phyloP scores from a whole-genome alignment of 2,888 invertebrate species.

The Eupeodes luniger region DNA sequence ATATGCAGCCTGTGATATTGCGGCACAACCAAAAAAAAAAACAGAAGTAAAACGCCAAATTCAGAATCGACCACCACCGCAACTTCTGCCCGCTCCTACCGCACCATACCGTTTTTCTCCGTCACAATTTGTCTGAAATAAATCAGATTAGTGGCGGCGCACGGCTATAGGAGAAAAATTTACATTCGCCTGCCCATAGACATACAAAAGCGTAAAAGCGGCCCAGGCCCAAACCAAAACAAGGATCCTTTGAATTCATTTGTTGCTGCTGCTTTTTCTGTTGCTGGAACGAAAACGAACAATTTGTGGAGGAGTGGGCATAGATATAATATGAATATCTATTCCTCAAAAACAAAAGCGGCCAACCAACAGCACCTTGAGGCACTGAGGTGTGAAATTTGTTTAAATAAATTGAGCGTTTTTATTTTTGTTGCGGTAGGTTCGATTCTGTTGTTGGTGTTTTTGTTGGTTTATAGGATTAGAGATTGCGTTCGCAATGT shows the following conservation, averaged over 20 bases:
- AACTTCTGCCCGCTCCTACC: conserved; percentile 1
- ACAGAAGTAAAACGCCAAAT: conserved; percentile 72
- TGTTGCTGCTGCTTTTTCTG: neutral
- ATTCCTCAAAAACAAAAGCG: conserved; percentile 65
- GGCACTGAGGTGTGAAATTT: conserved; percentile 76
- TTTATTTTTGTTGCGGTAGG: neutral
- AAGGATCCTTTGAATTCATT: conserved; percentile 61
- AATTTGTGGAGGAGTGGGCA: conserved; percentile 57
- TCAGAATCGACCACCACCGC: conserved; percentile 21
- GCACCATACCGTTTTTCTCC: conserved; percentile 25
- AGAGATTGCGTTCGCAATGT: conserved; percentile 61
- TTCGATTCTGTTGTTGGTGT: conserved; percentile 3
- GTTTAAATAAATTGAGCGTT: conserved; percentile 72
- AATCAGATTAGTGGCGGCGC: conserved; percentile 68
- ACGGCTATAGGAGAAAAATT: conserved; percentile 49
- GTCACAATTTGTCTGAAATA: conserved; percentile 75
- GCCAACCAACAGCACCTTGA: conserved; percentile 53
- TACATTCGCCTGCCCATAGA: conserved; percentile 67
- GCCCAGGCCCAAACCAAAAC: conserved; percentile 18
- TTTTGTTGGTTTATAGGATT: conserved; percentile 16
- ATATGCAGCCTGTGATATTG: conserved; percentile 4
- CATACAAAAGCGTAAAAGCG: conserved; percentile 7
- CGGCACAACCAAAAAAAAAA: conserved; percentile 53
- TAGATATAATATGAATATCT: neutral
- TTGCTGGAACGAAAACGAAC: neutral